Evolutionary conservation across 2,797 vertebrate genomes (phyloP), one percentile per base, ranked within the genome.

Genomic region (Gobio occitaniae): DNA sequence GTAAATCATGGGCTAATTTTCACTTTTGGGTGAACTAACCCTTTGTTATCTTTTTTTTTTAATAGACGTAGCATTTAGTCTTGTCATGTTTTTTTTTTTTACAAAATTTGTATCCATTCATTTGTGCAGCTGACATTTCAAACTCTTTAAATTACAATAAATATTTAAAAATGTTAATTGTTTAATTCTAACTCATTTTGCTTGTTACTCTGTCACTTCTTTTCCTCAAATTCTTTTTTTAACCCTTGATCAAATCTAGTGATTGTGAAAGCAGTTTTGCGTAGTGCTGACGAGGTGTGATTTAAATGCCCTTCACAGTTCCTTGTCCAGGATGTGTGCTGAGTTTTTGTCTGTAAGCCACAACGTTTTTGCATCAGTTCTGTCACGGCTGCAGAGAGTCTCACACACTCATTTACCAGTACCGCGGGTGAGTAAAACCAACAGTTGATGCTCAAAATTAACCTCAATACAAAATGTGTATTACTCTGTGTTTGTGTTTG

Each of bases 51-150:
- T 66, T 54, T 47, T 70, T n/a, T 21, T 78, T 21, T 25, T 25
- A 25, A 19, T 65, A 29, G 56, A 48, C 76, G 25, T 48, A 78
- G 29, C 32, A 41, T 36, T 56, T 54, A 41, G 29, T 38, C 48
- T 61, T n/a, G 6, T 68, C 6, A 2, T 50, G 13, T 54, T 61
- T 59, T 54, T 50, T 32, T 63, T 72, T 32, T 32, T 61, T 44
- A 78, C 38, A 32, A 41, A 65, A 19, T 75, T 17, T 41, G 38
- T 41, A 38, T 69, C 16, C 36, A 17, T 66, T 65, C 0, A 48
- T 69, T 68, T 75, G 72, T 82, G 69, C 52, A 75, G 84, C 85
- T 89, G 79, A 78, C 19, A 86, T 72, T 72, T 83, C 70, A 61
- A 78, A 84, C 54, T n/a, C 71, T 66, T 54, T 29, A 78, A 44